Conservation (phyloP, 2,888 invertebrate species). For the Drosophila stalkeri region DNA sequence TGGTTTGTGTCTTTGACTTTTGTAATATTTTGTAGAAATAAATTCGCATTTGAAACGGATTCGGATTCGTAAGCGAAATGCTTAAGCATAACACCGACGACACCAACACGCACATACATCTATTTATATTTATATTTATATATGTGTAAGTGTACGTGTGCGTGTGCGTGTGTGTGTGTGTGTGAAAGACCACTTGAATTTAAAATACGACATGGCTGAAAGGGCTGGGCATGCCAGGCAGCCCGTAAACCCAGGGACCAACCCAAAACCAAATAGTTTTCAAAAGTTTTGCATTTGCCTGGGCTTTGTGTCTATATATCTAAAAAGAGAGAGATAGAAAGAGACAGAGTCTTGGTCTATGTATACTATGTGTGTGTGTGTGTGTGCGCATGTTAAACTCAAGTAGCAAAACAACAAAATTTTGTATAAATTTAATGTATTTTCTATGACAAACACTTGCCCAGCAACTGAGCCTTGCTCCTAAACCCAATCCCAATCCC, state of each 20-base stretch:
- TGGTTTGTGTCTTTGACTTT: constrained; percentile 81
- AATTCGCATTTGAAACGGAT: constrained; percentile 84
- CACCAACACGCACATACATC: constrained; percentile 39
- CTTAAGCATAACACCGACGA: constrained; percentile 73
- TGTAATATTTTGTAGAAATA: constrained; percentile 83
- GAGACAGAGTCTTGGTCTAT: constrained; percentile 2
- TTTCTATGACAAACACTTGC: constrained; percentile 79
- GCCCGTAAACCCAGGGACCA: constrained; percentile 24
- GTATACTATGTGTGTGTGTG: constrained; percentile 23
- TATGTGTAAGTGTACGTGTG: constrained; percentile 10
- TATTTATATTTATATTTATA: constrained; percentile 16
- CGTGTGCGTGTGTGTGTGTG: constrained; percentile 53
- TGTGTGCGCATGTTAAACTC: constrained; percentile 68
- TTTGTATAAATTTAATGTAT: constrained; percentile 83
- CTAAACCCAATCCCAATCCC: not conserved
- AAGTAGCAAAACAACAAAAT: constrained; percentile 68
- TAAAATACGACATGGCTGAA: constrained; percentile 80
- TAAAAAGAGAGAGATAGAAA: constrained; percentile 4
- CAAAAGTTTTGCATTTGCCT: constrained; percentile 77
- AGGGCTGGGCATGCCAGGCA: constrained; percentile 55
- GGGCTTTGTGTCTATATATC: constrained; percentile 54
- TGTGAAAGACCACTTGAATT: constrained; percentile 81
- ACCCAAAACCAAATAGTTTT: constrained; percentile 73
- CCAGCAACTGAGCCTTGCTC: constrained; percentile 20
- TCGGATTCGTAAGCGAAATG: constrained; percentile 82